phyloP scores from a whole-genome alignment of 2,113 vertebrate species.

The Cyprinodon brontotheroides region DNA sequence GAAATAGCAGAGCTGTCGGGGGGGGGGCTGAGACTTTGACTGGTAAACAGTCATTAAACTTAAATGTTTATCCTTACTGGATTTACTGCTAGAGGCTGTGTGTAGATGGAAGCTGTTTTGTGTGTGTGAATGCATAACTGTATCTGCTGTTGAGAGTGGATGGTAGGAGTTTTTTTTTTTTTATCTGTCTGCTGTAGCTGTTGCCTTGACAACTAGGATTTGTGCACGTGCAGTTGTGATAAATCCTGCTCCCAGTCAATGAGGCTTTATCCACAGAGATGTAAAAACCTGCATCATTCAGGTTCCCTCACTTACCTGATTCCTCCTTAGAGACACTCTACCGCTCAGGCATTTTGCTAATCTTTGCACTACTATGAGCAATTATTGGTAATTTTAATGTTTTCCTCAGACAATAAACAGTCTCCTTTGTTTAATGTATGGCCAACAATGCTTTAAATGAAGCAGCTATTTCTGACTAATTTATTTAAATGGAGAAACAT shows the following conservation, averaged over 20 bases:
- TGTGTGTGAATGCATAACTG: neutral
- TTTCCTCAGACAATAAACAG: neutral
- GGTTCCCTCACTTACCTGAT: neutral
- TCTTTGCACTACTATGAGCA: neutral
- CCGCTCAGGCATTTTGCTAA: neutral
- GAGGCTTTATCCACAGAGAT: conserved; percentile 32
- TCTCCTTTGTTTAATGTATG: neutral
- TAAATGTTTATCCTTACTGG: conserved; percentile 48
- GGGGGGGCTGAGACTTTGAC: conserved; percentile 14
- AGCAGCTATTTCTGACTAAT: neutral
- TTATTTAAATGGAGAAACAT: neutral
- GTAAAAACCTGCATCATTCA: conserved; percentile 15
- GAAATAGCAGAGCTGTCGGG: conserved; percentile 36
- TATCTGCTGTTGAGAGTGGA: neutral
- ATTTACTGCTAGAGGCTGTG: conserved; percentile 47
- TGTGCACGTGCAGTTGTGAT: conserved; percentile 56
- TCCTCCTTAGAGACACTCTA: conserved; percentile 11
- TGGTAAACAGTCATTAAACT: conserved; percentile 70
- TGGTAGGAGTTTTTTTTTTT: neutral
- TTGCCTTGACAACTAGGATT: conserved; percentile 70
- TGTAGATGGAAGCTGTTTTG: conserved; percentile 17
- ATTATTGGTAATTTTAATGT: neutral
- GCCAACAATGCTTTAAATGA: neutral
- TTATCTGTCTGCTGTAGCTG: conserved; percentile 31
- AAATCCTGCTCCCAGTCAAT: conserved; percentile 33